Evolutionary conservation across 2,888 invertebrate species (phyloP).

Genomic region (Abscondita cerata): DNA sequence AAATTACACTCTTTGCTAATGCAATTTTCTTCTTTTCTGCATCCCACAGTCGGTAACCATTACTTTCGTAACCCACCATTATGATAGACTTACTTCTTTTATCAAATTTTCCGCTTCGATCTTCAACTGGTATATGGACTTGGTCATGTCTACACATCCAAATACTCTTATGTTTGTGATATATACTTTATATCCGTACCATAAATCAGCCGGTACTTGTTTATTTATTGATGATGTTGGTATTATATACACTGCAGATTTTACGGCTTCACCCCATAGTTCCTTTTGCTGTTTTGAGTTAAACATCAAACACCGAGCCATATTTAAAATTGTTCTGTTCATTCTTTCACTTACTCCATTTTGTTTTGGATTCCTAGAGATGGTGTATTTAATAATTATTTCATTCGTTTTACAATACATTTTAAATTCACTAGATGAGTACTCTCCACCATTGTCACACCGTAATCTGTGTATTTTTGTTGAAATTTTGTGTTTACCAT

Average conservation of each 20-base stretch:
- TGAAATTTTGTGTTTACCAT: conserved; percentile 1
- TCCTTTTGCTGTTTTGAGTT: conserved; percentile 13
- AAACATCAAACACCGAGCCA: conserved; percentile 1
- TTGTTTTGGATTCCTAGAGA: conserved; percentile 17
- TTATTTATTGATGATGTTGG: not conserved
- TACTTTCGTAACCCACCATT: conserved; percentile 4
- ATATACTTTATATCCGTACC: not conserved
- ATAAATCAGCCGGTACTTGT: conserved; percentile 1
- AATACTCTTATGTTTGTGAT: conserved; percentile 2
- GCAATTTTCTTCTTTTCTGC: conserved; percentile 7
- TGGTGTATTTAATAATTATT: conserved; percentile 20
- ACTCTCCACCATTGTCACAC: no score
- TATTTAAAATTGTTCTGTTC: no score
- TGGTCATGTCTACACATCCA: conserved; percentile 8
- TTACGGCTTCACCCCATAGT: conserved; percentile 6
- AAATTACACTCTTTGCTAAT: conserved; percentile 7
- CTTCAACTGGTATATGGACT: conserved; percentile 7
- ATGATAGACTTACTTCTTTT: not conserved
- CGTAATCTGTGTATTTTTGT: conserved; percentile 22
- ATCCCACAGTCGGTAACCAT: conserved; percentile 9
- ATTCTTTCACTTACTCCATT: conserved; percentile 19
- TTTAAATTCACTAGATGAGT: conserved; percentile 20
- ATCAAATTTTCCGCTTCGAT: conserved; percentile 13
- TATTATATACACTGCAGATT: not conserved
- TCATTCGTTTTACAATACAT: conserved; percentile 25